Conservation (phyloP, 2,888 invertebrate genomes). For the Dynastes hyllus region DNA sequence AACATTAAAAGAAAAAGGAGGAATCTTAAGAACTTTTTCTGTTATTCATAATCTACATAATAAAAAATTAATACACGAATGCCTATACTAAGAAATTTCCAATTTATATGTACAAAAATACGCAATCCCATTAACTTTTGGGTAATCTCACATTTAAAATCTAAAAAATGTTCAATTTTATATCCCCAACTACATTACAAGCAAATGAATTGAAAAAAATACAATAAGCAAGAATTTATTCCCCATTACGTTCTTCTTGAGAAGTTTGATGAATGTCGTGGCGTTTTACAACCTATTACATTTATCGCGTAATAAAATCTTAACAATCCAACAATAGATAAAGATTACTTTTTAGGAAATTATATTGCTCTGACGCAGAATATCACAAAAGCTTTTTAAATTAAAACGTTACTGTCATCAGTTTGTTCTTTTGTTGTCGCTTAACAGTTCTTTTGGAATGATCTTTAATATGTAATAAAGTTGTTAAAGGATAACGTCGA, state of each 20-base stretch:
- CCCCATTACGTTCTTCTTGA: not conserved
- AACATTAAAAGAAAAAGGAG: too few species aligned
- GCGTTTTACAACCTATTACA: slow-evolving; percentile 38
- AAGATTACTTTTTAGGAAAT: slow-evolving; percentile 44
- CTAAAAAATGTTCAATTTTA: too few species aligned
- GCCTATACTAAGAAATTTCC: too few species aligned
- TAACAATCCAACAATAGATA: slow-evolving; percentile 41
- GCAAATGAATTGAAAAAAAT: too few species aligned
- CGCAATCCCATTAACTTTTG: too few species aligned
- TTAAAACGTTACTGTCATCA: slow-evolving; percentile 45
- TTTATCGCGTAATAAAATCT: slow-evolving; percentile 45
- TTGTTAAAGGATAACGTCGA: slow-evolving; percentile 36
- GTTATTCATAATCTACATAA: too few species aligned
- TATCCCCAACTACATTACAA: too few species aligned
- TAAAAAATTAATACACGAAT: too few species aligned
- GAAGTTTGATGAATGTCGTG: slow-evolving; percentile 2
- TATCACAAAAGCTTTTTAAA: slow-evolving; percentile 36
- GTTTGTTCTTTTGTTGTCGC: slow-evolving; percentile 37
- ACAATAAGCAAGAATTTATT: slow-evolving; percentile 15
- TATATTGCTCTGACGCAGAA: slow-evolving; percentile 26
- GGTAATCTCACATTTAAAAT: too few species aligned
- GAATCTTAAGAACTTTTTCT: too few species aligned
- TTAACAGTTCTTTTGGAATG: slow-evolving; percentile 35
- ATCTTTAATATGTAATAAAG: slow-evolving; percentile 42
- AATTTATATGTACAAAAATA: too few species aligned